A percentile compares a stretch with the other conserved stretches of the same genome.
These are phyloP conservation scores for Melanostoma scalare DNA, from an alignment of 2,888 invertebrate species.

Conservation along the genomic window DNA sequence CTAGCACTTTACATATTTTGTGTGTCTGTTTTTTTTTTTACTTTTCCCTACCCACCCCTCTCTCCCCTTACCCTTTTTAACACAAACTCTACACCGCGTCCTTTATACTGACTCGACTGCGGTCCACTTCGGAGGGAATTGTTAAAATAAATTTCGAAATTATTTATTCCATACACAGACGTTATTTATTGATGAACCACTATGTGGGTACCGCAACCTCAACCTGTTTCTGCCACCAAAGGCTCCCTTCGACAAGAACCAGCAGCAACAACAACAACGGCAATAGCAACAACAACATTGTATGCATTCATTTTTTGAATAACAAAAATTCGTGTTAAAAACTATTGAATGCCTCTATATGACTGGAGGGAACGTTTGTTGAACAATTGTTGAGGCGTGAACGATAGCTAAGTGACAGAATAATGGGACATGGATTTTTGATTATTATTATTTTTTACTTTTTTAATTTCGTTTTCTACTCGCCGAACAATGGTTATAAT, in stretches of 20 bases:
- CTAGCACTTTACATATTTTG: constrained; percentile 43
- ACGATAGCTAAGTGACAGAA: constrained; percentile 58
- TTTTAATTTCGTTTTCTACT: constrained; percentile 15
- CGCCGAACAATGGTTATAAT: constrained; percentile 46
- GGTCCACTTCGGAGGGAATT: constrained; percentile 8
- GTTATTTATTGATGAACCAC: constrained; percentile 72
- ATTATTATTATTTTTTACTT: constrained; percentile 8
- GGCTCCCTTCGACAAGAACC: constrained; percentile 1
- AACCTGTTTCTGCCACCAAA: constrained; percentile 26
- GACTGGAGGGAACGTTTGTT: constrained; percentile 36
- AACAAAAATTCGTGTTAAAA: constrained; percentile 39
- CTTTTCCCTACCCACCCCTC: neutral
- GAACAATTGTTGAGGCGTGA: constrained; percentile 69
- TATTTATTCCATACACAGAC: constrained; percentile 68
- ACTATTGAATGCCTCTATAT: constrained; percentile 22
- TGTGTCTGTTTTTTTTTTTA: neutral
- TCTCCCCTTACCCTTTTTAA: constrained; percentile 14
- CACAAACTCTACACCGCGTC: constrained; percentile 16
- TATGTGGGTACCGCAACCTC: constrained; percentile 64
- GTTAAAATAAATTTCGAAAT: constrained; percentile 43
- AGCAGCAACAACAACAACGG: constrained; percentile 24
- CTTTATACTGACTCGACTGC: constrained; percentile 38
- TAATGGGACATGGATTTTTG: constrained; percentile 57
- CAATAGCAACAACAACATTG: constrained; percentile 27
- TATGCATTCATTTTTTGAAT: constrained; percentile 23